These are phyloP conservation scores for Mycalesis mineus DNA, from an alignment of 2,888 invertebrate species.

Conservation along the genomic window DNA sequence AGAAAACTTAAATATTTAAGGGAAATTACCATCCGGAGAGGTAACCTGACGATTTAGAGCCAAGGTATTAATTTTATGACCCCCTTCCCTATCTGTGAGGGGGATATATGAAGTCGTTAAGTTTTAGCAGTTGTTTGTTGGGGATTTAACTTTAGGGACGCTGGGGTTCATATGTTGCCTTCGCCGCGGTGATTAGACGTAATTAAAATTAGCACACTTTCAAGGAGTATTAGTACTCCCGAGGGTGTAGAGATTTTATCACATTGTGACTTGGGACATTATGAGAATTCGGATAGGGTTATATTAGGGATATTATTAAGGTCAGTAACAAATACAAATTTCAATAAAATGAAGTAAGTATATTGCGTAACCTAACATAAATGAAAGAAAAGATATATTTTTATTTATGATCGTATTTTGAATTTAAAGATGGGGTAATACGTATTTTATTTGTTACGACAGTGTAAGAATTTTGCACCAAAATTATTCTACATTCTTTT, in stretches of 20 bases:
- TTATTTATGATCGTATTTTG: too few relatives aligned
- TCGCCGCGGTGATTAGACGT: conserved; percentile 50
- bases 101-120: conserved; percentile 70
- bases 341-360: too few relatives aligned
- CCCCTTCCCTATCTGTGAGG: conserved; percentile 61
- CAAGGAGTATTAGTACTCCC: conserved; percentile 39
- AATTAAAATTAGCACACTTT: conserved; percentile 64
- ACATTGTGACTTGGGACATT: background rate
- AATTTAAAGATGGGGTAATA: too few relatives aligned
- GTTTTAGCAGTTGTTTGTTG: conserved; percentile 65
- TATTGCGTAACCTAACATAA: too few relatives aligned
- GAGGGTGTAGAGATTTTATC: conserved; percentile 11
- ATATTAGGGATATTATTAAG: too few relatives aligned
- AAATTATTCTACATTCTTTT: too few relatives aligned
- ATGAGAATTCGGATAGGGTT: too few relatives aligned
- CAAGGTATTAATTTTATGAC: conserved; percentile 75
- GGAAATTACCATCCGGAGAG: conserved; percentile 67
- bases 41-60: conserved; percentile 58
- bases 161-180: conserved; percentile 34
- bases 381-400: too few relatives aligned
- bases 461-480: too few relatives aligned
- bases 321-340: too few relatives aligned
- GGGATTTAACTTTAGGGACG: conserved; percentile 49
- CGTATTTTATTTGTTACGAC: too few relatives aligned
- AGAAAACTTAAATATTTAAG: conserved; percentile 76